Evolutionary conservation across 1,140 invertebrate species (phyloP).

Genomic region (Cherax quadricarinatus): DNA sequence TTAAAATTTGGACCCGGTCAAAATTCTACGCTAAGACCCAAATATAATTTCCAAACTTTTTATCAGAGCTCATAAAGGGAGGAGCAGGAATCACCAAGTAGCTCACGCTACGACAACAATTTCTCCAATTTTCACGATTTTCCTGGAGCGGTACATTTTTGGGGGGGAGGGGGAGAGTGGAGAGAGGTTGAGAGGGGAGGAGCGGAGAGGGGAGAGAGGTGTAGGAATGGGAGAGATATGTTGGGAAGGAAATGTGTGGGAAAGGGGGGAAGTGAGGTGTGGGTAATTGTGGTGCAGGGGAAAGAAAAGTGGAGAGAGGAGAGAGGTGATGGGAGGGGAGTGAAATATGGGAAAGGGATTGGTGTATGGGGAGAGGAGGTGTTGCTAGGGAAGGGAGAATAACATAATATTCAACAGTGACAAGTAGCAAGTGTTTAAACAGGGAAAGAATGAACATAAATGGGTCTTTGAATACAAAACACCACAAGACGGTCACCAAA

Average conservation of each 20-base stretch:
- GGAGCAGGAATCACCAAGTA: conserved; percentile 55
- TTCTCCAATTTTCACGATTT: conserved; percentile 55
- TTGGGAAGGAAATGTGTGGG: background rate
- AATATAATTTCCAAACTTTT: conserved; percentile 69
- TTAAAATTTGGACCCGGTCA: conserved; percentile 51
- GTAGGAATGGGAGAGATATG: no score
- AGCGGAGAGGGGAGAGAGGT: background rate
- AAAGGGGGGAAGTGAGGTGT: background rate
- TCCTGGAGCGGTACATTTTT: conserved; percentile 5
- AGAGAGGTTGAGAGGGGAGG: background rate
- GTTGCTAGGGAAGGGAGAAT: no score
- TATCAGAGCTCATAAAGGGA: conserved; percentile 67
- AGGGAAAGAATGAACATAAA: no score
- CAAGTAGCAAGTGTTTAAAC: no score
- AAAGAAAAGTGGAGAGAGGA: background rate
- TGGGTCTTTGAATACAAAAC: no score
- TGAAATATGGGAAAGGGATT: background rate
- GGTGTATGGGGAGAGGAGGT: background rate
- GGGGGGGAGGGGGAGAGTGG: conserved; percentile 3
- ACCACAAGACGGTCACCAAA: no score
- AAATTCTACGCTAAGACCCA: conserved; percentile 18
- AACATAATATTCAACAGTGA: no score
- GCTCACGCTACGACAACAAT: conserved; percentile 4
- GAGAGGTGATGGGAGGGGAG: background rate
- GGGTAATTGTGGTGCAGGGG: background rate